These are phyloP conservation scores for Agrilus biguttatus DNA, from an alignment of 2,888 invertebrate species.

Conservation along the genomic window DNA sequence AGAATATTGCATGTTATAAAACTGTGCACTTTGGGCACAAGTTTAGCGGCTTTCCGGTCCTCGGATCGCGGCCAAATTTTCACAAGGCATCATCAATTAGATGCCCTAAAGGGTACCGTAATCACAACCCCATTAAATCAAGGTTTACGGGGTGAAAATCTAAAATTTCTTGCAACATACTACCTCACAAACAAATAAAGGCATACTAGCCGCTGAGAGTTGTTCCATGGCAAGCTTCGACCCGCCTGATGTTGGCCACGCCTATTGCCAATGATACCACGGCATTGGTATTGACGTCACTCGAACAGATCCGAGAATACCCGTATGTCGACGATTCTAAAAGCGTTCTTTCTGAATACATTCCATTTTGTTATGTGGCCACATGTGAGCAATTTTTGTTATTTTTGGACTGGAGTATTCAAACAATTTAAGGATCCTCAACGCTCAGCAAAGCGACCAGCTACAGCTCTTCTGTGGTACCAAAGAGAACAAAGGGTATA, in stretches of 20 bases:
- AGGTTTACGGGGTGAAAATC: constrained; percentile 4
- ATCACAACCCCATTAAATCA: constrained; percentile 4
- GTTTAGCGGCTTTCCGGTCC: constrained; percentile 8
- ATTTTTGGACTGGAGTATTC: constrained; percentile 5
- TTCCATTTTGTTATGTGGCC: constrained; percentile 17
- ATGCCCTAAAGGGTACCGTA: constrained; percentile 8
- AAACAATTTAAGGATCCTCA: too few species aligned
- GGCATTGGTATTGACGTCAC: constrained; percentile 16
- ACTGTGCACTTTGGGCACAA: constrained; percentile 11
- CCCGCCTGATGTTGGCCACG: constrained; percentile 18
- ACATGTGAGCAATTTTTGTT: constrained; percentile 13
- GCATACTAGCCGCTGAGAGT: constrained; percentile 13
- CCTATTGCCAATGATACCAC: constrained; percentile 15
- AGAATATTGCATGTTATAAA: constrained; percentile 18
- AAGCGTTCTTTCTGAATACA: constrained; percentile 12
- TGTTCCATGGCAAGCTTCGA: constrained; percentile 16
- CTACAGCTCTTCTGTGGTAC: too few species aligned
- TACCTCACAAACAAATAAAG: constrained; percentile 9
- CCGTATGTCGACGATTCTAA: constrained; percentile 9
- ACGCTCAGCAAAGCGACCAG: too few species aligned
- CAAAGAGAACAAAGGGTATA: too few species aligned
- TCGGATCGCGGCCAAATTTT: constrained; percentile 10
- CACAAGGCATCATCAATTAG: constrained; percentile 2
- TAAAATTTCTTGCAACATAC: constrained; percentile 5
- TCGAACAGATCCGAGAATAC: constrained; percentile 9